These are phyloP conservation scores for Tetraneura akinire DNA, from an alignment of 1,140 invertebrate species.

Conservation along the genomic window DNA sequence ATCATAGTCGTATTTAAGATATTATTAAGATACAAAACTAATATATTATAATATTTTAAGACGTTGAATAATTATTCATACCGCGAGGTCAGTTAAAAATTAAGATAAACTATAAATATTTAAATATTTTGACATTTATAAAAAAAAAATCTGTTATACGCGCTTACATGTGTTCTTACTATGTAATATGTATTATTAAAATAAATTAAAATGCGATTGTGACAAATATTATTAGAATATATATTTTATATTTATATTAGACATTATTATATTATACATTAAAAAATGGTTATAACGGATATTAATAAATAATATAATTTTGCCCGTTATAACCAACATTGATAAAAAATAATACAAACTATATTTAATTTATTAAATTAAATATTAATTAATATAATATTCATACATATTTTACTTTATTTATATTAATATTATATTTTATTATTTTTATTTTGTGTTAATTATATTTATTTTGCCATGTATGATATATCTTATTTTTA, in stretches of 20 bases:
- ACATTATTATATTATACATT: neutral
- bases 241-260: neutral
- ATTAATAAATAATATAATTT: neutral
- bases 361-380: no score
- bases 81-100: conserved; percentile 9
- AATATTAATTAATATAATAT: no score
- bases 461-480: no score
- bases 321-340: conserved; percentile 25
- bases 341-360: neutral
- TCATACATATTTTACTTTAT: no score
- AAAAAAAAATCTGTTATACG: neutral
- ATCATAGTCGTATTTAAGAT: neutral
- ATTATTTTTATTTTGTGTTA: no score
- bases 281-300: conserved; percentile 29
- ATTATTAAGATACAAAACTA: neutral
- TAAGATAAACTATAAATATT: neutral
- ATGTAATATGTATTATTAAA: neutral
- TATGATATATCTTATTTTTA: no score
- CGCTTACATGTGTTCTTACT: neutral
- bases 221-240: neutral
- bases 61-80: conserved; percentile 7
- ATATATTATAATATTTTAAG: neutral
- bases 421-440: no score
- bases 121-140: neutral
- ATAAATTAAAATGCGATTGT: neutral